A percentile compares a stretch with the other conserved stretches of the same genome.
Conservation (phyloP, 2,797 vertebrate genomes). For the Myripristis jacobus region DNA sequence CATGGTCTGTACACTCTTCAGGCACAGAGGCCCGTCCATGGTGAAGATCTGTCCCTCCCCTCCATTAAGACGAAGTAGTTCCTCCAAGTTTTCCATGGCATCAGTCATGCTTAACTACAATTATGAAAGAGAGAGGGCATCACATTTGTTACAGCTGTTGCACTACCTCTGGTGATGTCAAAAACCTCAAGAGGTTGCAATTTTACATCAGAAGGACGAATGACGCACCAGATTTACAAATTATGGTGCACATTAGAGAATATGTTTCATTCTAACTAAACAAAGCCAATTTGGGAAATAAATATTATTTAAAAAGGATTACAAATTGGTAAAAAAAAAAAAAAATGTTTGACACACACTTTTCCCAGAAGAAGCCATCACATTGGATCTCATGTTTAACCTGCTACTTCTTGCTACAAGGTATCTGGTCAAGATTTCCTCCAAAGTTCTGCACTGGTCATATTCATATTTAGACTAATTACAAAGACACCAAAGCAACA, state of each 20-base stretch:
- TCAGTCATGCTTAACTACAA: constrained; percentile 92
- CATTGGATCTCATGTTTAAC: too few relatives aligned
- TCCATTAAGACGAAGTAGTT: constrained; percentile 92
- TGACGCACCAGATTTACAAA: neutral
- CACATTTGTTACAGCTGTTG: neutral
- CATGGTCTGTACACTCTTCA: constrained; percentile 98
- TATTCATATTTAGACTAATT: neutral
- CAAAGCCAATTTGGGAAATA: too few relatives aligned
- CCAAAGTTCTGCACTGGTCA: neutral
- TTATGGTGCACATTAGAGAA: neutral
- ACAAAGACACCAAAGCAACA: neutral
- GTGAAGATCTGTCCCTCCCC: constrained; percentile 98
- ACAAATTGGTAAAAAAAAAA: neutral
- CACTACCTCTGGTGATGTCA: neutral
- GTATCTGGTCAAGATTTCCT: neutral
- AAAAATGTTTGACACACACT: too few relatives aligned
- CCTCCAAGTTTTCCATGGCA: constrained; percentile 93
- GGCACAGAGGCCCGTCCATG: constrained; percentile 93
- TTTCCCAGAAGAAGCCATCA: too few relatives aligned
- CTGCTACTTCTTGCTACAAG: too few relatives aligned
- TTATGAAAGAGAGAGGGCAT: constrained; percentile 3
- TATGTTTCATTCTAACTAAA: neutral
- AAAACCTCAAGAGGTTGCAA: too few relatives aligned
- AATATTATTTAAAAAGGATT: too few relatives aligned
- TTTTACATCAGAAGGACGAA: neutral